Evolutionary conservation across 2,113 vertebrate species (phyloP).

Genomic region (Amia ocellicauda): DNA sequence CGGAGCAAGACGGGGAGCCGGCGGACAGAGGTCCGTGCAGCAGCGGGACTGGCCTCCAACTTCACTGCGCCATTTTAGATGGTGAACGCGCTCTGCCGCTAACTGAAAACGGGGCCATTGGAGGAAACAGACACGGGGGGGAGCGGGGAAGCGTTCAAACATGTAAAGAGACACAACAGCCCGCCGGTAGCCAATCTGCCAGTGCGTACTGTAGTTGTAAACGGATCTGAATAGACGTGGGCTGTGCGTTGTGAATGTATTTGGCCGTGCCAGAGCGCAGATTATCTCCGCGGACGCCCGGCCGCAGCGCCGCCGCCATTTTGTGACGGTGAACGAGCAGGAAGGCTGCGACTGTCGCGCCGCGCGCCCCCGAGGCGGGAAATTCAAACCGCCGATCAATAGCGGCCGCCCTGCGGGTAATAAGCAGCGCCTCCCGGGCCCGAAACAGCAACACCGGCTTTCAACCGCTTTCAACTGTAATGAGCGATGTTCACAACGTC

Average conservation of each 20-base stretch:
- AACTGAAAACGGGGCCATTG: not conserved
- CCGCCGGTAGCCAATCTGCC: conserved; percentile 4
- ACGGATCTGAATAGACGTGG: not conserved
- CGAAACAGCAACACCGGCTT: too few species aligned
- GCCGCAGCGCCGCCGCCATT: too few species aligned
- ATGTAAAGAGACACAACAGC: not conserved
- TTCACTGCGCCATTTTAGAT: conserved; percentile 20
- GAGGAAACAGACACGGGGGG: not conserved
- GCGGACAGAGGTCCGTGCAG: too few species aligned
- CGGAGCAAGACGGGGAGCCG: too few species aligned
- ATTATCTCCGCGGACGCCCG: too few species aligned
- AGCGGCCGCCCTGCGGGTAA: too few species aligned
- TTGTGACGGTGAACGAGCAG: conserved; percentile 32
- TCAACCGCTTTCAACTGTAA: too few species aligned
- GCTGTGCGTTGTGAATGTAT: too few species aligned
- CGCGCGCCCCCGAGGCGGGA: conserved; percentile 31
- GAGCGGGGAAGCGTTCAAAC: not conserved
- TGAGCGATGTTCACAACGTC: too few species aligned
- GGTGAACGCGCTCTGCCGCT: conserved; percentile 13
- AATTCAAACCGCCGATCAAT: conserved; percentile 15
- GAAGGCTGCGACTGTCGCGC: conserved; percentile 1
- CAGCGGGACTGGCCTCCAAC: not conserved
- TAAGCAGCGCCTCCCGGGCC: too few species aligned
- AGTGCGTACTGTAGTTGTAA: not conserved
- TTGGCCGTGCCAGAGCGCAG: too few species aligned